These are phyloP conservation scores for Sisyra terminalis DNA, from an alignment of 2,888 invertebrate genomes.

Conservation along the genomic window DNA sequence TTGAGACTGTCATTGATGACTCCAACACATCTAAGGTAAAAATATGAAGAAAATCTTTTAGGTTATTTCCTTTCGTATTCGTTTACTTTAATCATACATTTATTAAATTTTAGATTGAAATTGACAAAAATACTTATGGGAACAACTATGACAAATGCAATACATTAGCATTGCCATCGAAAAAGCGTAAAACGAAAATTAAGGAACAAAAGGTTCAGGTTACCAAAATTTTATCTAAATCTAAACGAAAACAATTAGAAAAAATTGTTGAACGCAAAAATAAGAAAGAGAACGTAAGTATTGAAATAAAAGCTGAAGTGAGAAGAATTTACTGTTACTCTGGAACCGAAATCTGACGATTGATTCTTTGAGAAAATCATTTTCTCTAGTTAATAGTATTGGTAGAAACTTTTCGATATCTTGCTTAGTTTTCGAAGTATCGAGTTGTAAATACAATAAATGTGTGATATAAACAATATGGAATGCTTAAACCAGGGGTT, in stretches of 20 bases:
- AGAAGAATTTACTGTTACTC: too few relatives aligned
- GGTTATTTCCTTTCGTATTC: conserved; percentile 8
- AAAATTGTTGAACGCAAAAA: conserved; percentile 77
- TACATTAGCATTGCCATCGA: conserved; percentile 62
- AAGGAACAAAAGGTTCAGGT: conserved; percentile 36
- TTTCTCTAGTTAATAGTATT: too few relatives aligned
- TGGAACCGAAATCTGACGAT: too few relatives aligned
- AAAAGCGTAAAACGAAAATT: conserved; percentile 61
- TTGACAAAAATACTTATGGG: conserved; percentile 44
- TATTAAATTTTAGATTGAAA: conserved; percentile 32
- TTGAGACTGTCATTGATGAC: conserved; percentile 53
- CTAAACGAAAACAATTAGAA: conserved; percentile 69
- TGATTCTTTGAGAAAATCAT: too few relatives aligned
- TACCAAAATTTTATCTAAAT: conserved; percentile 65
- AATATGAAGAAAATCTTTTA: conserved; percentile 3
- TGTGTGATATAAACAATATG: too few relatives aligned
- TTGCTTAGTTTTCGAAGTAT: too few relatives aligned
- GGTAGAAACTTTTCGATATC: too few relatives aligned
- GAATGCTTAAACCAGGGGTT: too few relatives aligned
- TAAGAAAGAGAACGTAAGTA: conserved; percentile 73
- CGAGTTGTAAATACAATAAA: too few relatives aligned
- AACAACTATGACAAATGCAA: conserved; percentile 58
- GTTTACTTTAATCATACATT: neutral
- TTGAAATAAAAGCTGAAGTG: neutral
- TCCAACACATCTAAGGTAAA: conserved; percentile 47